phyloP scores from a whole-genome alignment of 2,888 invertebrate genomes.

The Hemaris fuciformis region DNA sequence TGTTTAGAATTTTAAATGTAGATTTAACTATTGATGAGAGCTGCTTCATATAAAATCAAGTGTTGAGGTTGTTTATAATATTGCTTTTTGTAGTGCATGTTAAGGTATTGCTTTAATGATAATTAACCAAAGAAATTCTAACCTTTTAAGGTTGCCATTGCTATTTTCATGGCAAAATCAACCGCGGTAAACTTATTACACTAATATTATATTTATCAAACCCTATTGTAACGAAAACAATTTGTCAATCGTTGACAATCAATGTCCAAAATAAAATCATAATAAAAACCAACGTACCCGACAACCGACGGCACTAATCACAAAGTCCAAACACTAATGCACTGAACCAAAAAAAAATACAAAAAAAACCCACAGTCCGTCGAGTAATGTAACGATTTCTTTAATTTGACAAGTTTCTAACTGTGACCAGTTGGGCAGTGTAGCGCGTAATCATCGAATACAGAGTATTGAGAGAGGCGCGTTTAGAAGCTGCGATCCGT shows the following conservation, averaged over 20 bases:
- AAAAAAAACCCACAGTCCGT: conserved; percentile 61
- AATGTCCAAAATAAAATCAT: neutral
- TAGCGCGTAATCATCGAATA: conserved; percentile 78
- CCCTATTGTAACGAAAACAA: neutral
- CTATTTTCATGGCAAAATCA: neutral
- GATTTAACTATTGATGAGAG: too few relatives aligned
- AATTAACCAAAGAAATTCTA: neutral
- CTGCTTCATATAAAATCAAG: too few relatives aligned
- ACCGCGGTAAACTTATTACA: neutral
- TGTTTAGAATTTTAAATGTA: too few relatives aligned
- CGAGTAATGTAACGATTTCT: conserved; percentile 50
- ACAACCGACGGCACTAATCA: conserved; percentile 13
- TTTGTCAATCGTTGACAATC: neutral
- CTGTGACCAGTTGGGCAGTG: conserved; percentile 63
- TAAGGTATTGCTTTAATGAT: neutral
- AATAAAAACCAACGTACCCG: conserved; percentile 34
- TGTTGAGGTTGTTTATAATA: too few relatives aligned
- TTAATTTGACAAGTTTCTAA: conserved; percentile 75
- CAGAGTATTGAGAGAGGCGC: conserved; percentile 62
- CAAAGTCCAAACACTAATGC: conserved; percentile 17
- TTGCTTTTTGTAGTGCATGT: neutral
- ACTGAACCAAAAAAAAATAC: conserved; percentile 21
- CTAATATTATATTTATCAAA: neutral
- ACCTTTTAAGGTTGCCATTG: neutral
- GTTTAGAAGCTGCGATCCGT: conserved; percentile 75